These are phyloP conservation scores for Hydropsyche tenuis DNA, from an alignment of 1,140 invertebrate genomes.

Conservation along the genomic window DNA sequence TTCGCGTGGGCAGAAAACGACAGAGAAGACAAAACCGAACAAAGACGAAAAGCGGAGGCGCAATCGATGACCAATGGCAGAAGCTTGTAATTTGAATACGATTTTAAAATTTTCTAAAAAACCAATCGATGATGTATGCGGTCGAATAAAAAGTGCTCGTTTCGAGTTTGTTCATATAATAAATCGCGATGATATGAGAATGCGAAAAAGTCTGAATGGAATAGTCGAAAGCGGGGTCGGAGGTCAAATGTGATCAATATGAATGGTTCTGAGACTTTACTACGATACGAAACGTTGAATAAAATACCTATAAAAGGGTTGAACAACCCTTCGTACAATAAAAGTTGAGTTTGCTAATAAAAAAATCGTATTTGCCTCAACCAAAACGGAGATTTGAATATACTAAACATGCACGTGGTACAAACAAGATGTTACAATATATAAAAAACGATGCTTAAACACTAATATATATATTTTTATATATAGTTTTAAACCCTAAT, in stretches of 20 bases:
- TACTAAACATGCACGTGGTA: neutral
- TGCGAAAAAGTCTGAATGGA: neutral
- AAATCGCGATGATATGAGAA: neutral
- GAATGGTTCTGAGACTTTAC: neutral
- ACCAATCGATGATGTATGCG: neutral
- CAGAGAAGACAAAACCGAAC: neutral
- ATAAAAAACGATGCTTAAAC: neutral
- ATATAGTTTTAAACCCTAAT: too few species aligned
- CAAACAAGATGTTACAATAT: too few species aligned
- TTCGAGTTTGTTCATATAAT: too few species aligned
- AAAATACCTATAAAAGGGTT: neutral
- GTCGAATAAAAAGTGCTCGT: too few species aligned
- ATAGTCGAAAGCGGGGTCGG: neutral
- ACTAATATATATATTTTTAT: too few species aligned
- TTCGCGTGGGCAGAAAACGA: neutral
- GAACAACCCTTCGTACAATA: neutral
- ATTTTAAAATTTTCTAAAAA: neutral
- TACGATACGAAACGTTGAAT: neutral
- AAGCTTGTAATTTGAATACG: too few species aligned
- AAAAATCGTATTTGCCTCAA: neutral
- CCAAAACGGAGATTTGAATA: neutral
- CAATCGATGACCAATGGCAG: constrained; percentile 7
- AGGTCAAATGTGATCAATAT: constrained; percentile 24
- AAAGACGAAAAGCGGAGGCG: constrained; percentile 23
- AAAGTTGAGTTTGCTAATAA: neutral